Base-by-base conservation (phyloP, 2,888 invertebrate species). In the Cataglyphis rosenhaueri region DNA sequence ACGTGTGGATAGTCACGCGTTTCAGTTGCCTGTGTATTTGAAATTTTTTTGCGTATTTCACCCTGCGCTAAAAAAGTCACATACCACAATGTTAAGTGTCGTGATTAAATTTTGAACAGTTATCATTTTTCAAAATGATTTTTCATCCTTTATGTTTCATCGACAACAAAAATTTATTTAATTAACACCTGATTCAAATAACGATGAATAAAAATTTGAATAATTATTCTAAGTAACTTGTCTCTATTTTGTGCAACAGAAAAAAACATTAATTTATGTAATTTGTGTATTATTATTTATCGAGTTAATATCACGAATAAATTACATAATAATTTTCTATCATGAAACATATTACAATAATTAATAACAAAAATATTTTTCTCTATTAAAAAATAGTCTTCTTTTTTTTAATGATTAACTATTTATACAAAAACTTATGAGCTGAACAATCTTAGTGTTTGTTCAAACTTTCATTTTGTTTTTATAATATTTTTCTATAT, bases 41-140 rank as follows among this genome's bases (percentile, higher is more conserved):
- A 29, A 12, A 64, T 48, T 75, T 66, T 75, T 59, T 64, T 18
- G 25, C 55, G 52, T 21, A 25, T 61, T 79, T 59, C 12, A 76
- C 12, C 57, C 32, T 25, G 57, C 18, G 18, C 44, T 71, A 35
- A 71, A 52, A 52, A 71, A 71, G 18, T 79, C 48, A 12, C 59
- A 79, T 35, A 59, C 41, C 44, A 32, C 32, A 18, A 78, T 70
- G 78, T 71, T 59, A 71, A 79, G 71, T 71, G 44, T 71, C 78
- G 71, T 35, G 35, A 79, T 79, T 79, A 71, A 79, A 79, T 79
- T 71, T 78, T 71, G 35, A 59, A 71, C 44, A 59, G 44, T 79
- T 35, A 21, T 32, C 18, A 68, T 70, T 78, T 78, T 57, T 44
- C 44, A 59, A 70, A 18, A 59, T 32, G n/a, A n/a, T n/a, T n/a